These are phyloP conservation scores for Leptopilina drosophilae DNA, from an alignment of 2,888 invertebrate genomes.

Conservation along the genomic window DNA sequence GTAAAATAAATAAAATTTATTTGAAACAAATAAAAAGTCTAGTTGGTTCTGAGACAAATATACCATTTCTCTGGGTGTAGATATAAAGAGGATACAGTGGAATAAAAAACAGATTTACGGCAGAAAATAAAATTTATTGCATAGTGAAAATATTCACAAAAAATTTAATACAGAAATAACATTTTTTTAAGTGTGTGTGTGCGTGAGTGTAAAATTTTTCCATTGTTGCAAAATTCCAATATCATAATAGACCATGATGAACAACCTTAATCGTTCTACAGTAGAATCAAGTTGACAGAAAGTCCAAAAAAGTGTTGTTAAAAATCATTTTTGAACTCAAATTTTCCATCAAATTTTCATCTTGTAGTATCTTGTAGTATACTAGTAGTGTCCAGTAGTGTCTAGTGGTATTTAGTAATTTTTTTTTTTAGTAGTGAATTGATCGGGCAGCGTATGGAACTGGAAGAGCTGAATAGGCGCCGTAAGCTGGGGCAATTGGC, in stretches of 20 bases:
- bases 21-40: no score
- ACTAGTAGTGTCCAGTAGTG: not conserved
- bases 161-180: not conserved
- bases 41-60: no score
- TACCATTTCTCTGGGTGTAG: no score
- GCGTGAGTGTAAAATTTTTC: not conserved
- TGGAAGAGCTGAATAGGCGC: not conserved
- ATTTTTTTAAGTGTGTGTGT: not conserved
- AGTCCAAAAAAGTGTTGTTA: no score
- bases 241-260: not conserved
- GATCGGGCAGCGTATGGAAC: constrained; percentile 10
- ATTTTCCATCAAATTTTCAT: not conserved
- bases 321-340: not conserved
- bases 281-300: not conserved
- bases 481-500: not conserved
- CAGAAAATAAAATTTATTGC: no score
- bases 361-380: no score
- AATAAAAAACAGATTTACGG: no score
- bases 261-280: not conserved
- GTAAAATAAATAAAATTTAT: no score
- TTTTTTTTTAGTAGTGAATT: constrained; percentile 15
- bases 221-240: not conserved
- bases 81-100: no score
- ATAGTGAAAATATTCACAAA: not conserved
- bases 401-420: no score